A percentile compares a stretch with the other conserved stretches of the same genome.
These are phyloP conservation scores for Meloidogyne floridensis DNA, from an alignment of 1,140 invertebrate species.

Conservation along the genomic window DNA sequence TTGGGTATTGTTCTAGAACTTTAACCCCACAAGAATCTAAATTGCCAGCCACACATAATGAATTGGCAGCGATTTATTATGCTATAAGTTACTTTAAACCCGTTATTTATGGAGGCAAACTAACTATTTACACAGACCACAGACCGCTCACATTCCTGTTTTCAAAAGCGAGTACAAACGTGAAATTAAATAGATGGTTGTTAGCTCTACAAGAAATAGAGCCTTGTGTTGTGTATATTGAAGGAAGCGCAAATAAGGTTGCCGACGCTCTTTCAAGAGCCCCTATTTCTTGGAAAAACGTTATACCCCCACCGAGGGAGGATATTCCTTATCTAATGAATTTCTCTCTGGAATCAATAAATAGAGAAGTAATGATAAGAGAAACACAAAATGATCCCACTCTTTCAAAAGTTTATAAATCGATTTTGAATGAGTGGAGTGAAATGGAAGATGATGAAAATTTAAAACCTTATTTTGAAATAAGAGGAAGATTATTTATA, in stretches of 20 bases:
- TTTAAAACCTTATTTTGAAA: not conserved
- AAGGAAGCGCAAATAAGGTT: no score
- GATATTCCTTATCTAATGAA: not conserved
- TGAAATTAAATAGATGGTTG: no score
- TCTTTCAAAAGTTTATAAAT: not conserved
- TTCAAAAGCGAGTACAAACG: no score
- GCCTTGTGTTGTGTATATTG: no score
- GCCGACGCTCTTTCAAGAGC: no score
- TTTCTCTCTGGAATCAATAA: not conserved
- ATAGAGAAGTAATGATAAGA: not conserved
- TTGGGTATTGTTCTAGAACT: slow-evolving; percentile 5
- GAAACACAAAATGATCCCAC: not conserved
- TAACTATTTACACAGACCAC: no score
- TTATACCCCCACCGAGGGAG: not conserved
- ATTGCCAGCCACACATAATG: not conserved
- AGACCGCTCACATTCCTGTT: no score
- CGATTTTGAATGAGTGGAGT: not conserved
- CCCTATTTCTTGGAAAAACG: not conserved
- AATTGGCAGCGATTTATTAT: not conserved
- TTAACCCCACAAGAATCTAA: not conserved
- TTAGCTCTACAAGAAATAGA: no score
- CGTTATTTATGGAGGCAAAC: not conserved
- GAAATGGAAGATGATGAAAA: not conserved
- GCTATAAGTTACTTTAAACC: not conserved
- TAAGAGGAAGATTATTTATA: slow-evolving; percentile 1